phyloP scores from a whole-genome alignment of 2,113 vertebrate genomes.

The Verasper variegatus region DNA sequence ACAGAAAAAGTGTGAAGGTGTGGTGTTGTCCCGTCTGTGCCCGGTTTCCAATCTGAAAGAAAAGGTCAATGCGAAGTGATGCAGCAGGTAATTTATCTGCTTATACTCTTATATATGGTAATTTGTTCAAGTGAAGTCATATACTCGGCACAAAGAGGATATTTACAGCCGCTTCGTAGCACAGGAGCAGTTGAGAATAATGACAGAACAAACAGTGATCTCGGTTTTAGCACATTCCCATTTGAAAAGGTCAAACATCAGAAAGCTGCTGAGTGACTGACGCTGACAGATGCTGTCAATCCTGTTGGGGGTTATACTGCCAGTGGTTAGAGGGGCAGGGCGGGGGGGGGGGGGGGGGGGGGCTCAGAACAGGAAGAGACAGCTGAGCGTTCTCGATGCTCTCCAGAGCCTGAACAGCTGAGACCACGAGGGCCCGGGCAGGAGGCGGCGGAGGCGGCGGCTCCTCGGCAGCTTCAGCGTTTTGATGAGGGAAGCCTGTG shows the following conservation, averaged over 20 bases:
- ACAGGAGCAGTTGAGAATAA: conserved; percentile 11
- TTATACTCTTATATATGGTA: conserved; percentile 1
- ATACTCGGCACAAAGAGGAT: background rate
- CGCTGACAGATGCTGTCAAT: conserved; percentile 75
- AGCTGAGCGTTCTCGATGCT: conserved; percentile 67
- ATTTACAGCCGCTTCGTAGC: background rate
- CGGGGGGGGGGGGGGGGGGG: conserved; percentile 12
- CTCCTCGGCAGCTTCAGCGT: conserved; percentile 11
- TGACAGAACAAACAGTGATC: conserved; percentile 43
- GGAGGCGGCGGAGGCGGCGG: conserved; percentile 1
- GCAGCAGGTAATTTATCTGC: conserved; percentile 37
- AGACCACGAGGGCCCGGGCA: conserved; percentile 47
- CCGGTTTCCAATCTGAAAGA: conserved; percentile 35
- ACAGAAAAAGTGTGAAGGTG: background rate
- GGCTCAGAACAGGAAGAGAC: conserved; percentile 52
- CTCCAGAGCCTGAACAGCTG: conserved; percentile 72
- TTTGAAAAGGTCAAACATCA: conserved; percentile 69
- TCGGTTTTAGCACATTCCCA: conserved; percentile 32
- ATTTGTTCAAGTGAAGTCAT: conserved; percentile 15
- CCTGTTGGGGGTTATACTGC: conserved; percentile 53
- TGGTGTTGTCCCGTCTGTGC: conserved; percentile 35
- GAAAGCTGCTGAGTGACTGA: conserved; percentile 67
- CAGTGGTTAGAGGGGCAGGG: conserved; percentile 28
- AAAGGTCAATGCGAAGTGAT: conserved; percentile 42
- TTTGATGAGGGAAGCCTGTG: conserved; percentile 57